Conservation (phyloP, 1,140 invertebrate species). For the Tachypleus tridentatus region DNA sequence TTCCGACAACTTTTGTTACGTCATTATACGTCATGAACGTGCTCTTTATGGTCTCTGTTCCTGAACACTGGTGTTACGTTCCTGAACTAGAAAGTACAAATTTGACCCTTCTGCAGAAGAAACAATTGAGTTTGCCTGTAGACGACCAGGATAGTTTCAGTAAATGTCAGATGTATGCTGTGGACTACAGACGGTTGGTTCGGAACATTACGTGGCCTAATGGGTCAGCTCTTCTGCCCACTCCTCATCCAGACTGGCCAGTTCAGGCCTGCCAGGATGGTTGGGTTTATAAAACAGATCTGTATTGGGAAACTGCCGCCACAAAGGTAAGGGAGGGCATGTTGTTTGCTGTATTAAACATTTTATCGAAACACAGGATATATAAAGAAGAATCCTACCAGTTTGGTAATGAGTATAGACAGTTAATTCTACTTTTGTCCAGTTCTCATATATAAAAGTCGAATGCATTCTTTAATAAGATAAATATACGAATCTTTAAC, state of each 20-base stretch:
- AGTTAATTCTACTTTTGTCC: no score
- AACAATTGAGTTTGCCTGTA: constrained; percentile 11
- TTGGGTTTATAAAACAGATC: constrained; percentile 5
- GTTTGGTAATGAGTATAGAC: no score
- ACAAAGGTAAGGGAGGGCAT: constrained; percentile 6
- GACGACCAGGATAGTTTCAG: constrained; percentile 1
- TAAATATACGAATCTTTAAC: no score
- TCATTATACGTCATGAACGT: constrained; percentile 30
- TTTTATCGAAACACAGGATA: no score
- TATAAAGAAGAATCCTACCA: no score
- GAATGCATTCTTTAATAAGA: no score
- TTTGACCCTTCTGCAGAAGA: constrained; percentile 31
- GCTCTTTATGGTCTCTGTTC: constrained; percentile 39
- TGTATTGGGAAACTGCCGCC: constrained; percentile 4
- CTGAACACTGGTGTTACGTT: constrained; percentile 44
- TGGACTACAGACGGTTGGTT: constrained; percentile 20
- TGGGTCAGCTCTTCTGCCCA: no score
- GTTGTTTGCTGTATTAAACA: no score
- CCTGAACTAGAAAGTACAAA: constrained; percentile 35
- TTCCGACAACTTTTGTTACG: constrained; percentile 17
- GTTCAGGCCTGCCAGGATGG: background rate
- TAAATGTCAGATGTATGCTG: constrained; percentile 24
- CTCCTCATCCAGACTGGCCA: no score
- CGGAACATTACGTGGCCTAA: background rate
- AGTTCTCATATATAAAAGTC: no score